A percentile compares a stretch with the other conserved stretches of the same genome.
Conservation (phyloP, 2,113 vertebrate genomes). For the Otus sunia region DNA sequence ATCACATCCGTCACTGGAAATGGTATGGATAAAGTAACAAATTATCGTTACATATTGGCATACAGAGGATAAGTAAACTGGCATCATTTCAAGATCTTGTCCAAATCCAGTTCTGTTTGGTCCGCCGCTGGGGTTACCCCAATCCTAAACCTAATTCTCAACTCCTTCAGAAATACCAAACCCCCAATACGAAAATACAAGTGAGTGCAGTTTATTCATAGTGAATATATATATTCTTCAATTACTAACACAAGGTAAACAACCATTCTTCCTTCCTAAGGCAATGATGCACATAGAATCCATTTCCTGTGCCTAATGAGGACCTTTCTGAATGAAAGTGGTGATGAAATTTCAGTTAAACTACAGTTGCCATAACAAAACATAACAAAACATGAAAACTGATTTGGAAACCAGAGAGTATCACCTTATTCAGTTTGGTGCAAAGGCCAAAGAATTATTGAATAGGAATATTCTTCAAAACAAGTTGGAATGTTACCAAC, state of each 20-base stretch:
- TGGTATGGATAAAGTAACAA: background rate
- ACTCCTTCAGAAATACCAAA: background rate
- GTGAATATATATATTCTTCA: background rate
- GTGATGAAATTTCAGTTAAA: background rate
- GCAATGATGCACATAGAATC: fast-evolving
- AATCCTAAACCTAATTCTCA: background rate
- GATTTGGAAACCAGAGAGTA: background rate
- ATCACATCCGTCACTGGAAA: background rate
- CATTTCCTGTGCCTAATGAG: background rate
- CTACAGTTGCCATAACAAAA: background rate
- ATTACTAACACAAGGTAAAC: background rate
- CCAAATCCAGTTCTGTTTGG: background rate
- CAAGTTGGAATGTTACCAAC: background rate
- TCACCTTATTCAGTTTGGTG: background rate
- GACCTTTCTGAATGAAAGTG: background rate
- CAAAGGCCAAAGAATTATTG: background rate
- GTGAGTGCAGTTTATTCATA: background rate
- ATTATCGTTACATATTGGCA: background rate
- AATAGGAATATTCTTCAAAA: background rate
- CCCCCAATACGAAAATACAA: background rate
- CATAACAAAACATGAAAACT: background rate
- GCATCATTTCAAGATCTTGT: background rate
- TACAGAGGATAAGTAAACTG: background rate
- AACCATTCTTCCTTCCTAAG: background rate
- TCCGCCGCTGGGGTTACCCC: background rate